These are phyloP conservation scores for Odobenus rosmarus DNA, from an alignment of 2,113 vertebrate species.

Conservation along the genomic window DNA sequence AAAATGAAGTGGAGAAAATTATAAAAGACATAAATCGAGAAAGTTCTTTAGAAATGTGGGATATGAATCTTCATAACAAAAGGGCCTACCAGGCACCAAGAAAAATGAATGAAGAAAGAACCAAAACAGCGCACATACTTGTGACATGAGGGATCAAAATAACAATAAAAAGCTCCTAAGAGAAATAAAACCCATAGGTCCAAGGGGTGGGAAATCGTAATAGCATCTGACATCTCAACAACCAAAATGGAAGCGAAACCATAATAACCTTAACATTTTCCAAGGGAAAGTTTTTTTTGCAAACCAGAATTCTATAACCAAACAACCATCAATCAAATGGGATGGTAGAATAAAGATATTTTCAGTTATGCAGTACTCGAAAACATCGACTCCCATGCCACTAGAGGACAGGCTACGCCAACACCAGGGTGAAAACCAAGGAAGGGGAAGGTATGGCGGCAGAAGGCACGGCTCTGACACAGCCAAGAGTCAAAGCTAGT, in stretches of 20 bases:
- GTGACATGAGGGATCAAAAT: neutral
- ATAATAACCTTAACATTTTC: neutral
- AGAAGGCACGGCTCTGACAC: neutral
- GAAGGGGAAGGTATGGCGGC: neutral
- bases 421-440: neutral
- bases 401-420: neutral
- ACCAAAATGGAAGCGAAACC: neutral
- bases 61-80: neutral
- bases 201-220: neutral
- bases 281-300: neutral
- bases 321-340: neutral
- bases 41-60: neutral
- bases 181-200: neutral
- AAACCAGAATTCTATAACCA: neutral
- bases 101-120: neutral
- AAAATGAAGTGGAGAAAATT: neutral
- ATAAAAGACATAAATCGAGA: neutral
- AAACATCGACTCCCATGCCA: neutral
- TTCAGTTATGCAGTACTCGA: neutral
- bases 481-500: neutral
- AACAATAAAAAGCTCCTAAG: neutral
- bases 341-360: neutral
- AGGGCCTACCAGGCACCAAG: neutral
- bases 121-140: neutral
- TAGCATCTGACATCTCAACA: neutral